Conservation (phyloP, 2,113 vertebrate genomes). For the Zeus faber region DNA sequence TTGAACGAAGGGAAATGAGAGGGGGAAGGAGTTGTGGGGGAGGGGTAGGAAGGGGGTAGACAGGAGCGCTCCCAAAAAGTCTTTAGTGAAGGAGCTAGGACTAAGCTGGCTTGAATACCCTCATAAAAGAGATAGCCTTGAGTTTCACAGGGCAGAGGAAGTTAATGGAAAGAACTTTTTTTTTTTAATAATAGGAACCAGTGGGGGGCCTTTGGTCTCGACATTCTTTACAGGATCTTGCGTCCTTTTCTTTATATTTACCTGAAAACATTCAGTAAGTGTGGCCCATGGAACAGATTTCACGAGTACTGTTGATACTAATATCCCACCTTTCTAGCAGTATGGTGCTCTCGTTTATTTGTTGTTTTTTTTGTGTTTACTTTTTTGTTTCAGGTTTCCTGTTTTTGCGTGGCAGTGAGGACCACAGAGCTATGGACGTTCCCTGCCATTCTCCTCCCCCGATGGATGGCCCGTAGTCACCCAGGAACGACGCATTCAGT, state of each 20-base stretch:
- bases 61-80: constrained; percentile 54
- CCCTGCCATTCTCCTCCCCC: constrained; percentile 46
- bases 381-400: constrained; percentile 49
- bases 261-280: constrained; percentile 6
- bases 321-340: background rate
- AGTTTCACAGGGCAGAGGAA: constrained; percentile 16
- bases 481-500: constrained; percentile 38
- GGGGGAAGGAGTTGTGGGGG: constrained; percentile 20
- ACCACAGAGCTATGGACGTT: constrained; percentile 47
- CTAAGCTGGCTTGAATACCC: constrained; percentile 33
- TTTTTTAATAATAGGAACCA: constrained; percentile 6
- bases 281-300: background rate
- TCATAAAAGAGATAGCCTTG: constrained; percentile 30
- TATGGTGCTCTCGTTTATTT: background rate
- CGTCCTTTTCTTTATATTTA: constrained; percentile 4
- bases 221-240: constrained; percentile 6
- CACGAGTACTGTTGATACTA: background rate
- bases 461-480: constrained; percentile 67
- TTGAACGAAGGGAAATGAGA: constrained; percentile 65
- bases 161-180: constrained; percentile 6
- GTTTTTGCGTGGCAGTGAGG: constrained; percentile 19
- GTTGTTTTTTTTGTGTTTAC: constrained; percentile 8
- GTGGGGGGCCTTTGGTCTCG: constrained; percentile 1
- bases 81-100: constrained; percentile 44
- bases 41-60: constrained; percentile 27